Percentiles rank a stretch among this genome's conserved stretches.
Conservation (phyloP, 2,113 vertebrate genomes). For the Syngnathoides biaculeatus region DNA sequence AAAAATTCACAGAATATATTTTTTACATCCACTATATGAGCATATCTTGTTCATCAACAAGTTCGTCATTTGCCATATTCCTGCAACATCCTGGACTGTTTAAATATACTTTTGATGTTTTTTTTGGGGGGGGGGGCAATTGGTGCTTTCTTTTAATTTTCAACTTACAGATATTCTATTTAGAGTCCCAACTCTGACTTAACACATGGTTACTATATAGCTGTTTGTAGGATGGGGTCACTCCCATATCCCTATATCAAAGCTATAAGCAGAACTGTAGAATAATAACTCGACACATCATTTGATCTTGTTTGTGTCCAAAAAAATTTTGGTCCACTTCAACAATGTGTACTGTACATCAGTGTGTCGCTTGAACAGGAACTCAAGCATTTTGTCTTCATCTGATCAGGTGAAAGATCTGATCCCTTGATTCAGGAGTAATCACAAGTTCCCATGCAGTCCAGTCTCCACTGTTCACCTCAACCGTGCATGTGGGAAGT, state of each 20-base stretch:
- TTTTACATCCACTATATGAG: no score
- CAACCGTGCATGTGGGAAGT: conserved; percentile 58
- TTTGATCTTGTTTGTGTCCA: not conserved
- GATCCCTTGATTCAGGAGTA: conserved; percentile 8
- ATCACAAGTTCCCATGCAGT: conserved; percentile 40
- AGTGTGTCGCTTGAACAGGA: conserved; percentile 24
- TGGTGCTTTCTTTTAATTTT: no score
- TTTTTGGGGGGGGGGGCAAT: no score
- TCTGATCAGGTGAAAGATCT: conserved; percentile 31
- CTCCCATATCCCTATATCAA: not conserved
- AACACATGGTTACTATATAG: not conserved
- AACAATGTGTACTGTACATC: not conserved
- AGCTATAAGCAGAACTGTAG: not conserved
- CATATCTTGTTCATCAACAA: no score
- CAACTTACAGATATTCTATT: not conserved
- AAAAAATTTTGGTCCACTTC: not conserved
- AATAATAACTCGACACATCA: not conserved
- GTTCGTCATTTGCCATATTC: no score
- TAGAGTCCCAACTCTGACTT: not conserved
- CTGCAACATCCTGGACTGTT: no score
- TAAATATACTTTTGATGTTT: no score
- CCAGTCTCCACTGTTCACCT: conserved; percentile 50
- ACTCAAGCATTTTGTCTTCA: conserved; percentile 24
- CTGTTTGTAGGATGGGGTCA: not conserved
- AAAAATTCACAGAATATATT: no score